A percentile compares a stretch with the other conserved stretches of the same genome.
Evolutionary conservation across 2,113 vertebrate genomes (phyloP).

Genomic region (Aphyosemion australe): DNA sequence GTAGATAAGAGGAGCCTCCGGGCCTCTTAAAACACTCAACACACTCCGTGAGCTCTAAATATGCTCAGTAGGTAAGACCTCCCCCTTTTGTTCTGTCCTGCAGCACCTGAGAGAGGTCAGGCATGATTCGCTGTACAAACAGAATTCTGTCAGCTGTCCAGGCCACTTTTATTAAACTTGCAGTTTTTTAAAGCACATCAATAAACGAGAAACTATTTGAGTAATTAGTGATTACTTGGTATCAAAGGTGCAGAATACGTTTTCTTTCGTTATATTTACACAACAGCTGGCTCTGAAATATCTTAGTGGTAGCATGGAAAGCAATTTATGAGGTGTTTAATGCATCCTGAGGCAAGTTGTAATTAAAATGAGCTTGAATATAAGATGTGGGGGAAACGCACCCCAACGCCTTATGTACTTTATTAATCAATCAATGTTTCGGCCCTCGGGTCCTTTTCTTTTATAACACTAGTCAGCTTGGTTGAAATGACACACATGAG

Average conservation of each 20-base stretch:
- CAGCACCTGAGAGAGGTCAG: background rate
- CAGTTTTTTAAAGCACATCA: conserved; percentile 9
- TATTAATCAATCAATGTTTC: background rate
- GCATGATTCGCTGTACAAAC: background rate
- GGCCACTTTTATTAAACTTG: conserved; percentile 16
- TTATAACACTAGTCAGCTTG: background rate
- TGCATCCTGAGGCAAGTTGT: background rate
- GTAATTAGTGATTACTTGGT: conserved; percentile 34
- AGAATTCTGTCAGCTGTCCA: background rate
- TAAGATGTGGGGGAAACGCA: background rate
- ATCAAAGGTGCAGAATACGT: background rate
- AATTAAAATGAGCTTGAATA: background rate
- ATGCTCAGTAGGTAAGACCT: background rate
- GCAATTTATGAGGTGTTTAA: background rate
- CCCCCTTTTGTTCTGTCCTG: background rate
- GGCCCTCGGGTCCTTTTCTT: background rate
- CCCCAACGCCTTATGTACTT: background rate
- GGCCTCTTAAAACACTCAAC: background rate
- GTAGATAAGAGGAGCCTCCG: background rate
- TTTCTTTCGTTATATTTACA: background rate
- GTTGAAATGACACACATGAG: background rate
- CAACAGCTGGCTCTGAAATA: conserved; percentile 6
- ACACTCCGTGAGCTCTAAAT: background rate
- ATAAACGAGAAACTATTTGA: conserved; percentile 33
- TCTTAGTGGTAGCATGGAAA: conserved; percentile 7